Conservation (phyloP, 2,797 vertebrate species). For the Gymnodraco acuticeps region DNA sequence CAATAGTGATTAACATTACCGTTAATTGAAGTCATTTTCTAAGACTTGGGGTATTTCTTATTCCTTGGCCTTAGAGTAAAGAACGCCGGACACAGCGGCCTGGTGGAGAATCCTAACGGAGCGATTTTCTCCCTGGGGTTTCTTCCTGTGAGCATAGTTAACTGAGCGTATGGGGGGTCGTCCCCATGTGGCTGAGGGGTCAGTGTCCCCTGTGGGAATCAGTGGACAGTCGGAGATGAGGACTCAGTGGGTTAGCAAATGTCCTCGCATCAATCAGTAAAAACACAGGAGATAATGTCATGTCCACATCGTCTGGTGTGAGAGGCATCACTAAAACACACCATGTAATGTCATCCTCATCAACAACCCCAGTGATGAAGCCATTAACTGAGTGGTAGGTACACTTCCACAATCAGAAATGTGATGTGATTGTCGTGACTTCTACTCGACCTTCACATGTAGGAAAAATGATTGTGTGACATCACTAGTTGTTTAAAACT, state of each 20-base stretch:
- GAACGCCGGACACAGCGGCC: slow-evolving; percentile 83
- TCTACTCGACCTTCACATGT: background rate
- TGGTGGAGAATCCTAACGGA: slow-evolving; percentile 87
- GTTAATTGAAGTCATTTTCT: slow-evolving; percentile 98
- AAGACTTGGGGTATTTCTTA: slow-evolving; percentile 85
- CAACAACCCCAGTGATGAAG: slow-evolving; percentile 47
- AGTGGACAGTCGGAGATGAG: slow-evolving; percentile 67
- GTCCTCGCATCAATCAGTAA: slow-evolving; percentile 51
- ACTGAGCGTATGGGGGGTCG: slow-evolving; percentile 80
- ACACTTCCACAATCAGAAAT: background rate
- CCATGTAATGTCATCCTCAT: slow-evolving; percentile 35
- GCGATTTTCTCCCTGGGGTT: slow-evolving; percentile 74
- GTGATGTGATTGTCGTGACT: background rate
- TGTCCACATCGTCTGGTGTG: slow-evolving; percentile 53
- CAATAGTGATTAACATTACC: slow-evolving; percentile 97
- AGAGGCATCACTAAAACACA: slow-evolving; percentile 42
- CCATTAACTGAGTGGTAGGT: slow-evolving; percentile 35
- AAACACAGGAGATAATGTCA: slow-evolving; percentile 26
- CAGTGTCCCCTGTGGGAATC: slow-evolving; percentile 76
- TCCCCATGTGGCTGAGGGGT: slow-evolving; percentile 85
- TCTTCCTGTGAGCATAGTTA: slow-evolving; percentile 89
- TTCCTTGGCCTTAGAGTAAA: slow-evolving; percentile 62
- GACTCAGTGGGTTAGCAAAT: slow-evolving; percentile 67
- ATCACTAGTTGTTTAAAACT: background rate
- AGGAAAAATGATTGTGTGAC: background rate